A percentile compares a stretch with the other conserved stretches of the same genome.
Conservation (phyloP, 2,888 invertebrate species). For the Magallana nippona region DNA sequence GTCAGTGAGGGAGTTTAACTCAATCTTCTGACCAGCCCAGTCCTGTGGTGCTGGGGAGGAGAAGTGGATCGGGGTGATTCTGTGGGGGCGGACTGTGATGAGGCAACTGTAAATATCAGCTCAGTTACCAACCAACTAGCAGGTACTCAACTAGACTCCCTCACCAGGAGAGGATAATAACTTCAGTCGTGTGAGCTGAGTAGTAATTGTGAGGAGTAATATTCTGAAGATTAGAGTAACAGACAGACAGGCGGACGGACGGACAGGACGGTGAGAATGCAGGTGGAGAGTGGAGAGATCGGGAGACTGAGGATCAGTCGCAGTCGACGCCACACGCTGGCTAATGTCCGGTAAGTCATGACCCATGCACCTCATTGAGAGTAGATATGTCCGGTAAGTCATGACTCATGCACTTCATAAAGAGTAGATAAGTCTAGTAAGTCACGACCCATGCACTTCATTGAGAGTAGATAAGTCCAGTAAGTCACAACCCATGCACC, state of each 20-base stretch:
- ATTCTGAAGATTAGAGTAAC: neutral
- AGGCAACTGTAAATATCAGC: too few species aligned
- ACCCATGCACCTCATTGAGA: too few species aligned
- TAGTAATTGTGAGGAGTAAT: too few species aligned
- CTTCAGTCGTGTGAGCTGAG: too few species aligned
- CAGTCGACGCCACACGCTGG: conserved; percentile 45
- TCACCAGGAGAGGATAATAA: too few species aligned
- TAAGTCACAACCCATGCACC: conserved; percentile 22
- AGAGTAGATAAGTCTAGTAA: conserved; percentile 41
- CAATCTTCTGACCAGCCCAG: neutral
- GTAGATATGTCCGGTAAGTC: conserved; percentile 45
- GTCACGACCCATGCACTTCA: neutral
- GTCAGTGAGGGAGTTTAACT: neutral
- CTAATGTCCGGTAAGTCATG: conserved; percentile 47
- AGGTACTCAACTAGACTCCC: too few species aligned
- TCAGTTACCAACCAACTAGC: too few species aligned
- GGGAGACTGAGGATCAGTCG: conserved; percentile 36
- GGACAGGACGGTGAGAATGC: conserved; percentile 17
- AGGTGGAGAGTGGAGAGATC: conserved; percentile 46
- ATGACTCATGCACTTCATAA: neutral
- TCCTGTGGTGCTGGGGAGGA: too few species aligned
- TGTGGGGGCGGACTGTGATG: too few species aligned
- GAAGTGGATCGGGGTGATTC: too few species aligned
- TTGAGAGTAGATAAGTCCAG: conserved; percentile 34
- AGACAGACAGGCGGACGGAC: neutral